phyloP scores from a whole-genome alignment of 23 tunicate genomes.

The Halocynthia aurantium region DNA sequence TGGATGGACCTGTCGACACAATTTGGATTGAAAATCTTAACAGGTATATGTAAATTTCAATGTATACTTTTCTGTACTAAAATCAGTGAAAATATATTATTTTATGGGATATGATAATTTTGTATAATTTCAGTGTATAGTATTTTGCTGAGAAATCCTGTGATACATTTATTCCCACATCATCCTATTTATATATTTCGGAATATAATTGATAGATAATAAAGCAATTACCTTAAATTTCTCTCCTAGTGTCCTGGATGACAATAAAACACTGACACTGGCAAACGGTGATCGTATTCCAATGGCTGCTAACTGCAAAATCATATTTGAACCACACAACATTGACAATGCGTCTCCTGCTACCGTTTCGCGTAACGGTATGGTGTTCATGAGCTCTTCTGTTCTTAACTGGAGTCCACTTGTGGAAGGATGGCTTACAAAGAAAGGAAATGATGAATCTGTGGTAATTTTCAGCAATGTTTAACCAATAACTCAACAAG shows the following conservation, averaged over 20 bases:
- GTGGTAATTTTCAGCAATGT: slow-evolving; percentile 16
- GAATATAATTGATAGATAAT: neutral
- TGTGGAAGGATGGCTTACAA: slow-evolving; percentile 73
- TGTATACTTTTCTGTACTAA: too few relatives aligned
- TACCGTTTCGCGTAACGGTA: slow-evolving; percentile 90
- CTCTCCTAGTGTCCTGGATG: slow-evolving; percentile 72
- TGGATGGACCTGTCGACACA: slow-evolving; percentile 98
- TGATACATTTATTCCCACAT: too few relatives aligned
- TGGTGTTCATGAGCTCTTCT: slow-evolving; percentile 98
- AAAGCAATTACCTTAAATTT: neutral
- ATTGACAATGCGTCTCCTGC: slow-evolving; percentile 98
- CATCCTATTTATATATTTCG: neutral
- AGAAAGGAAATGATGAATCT: slow-evolving; percentile 43
- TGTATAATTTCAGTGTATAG: neutral
- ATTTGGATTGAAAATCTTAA: slow-evolving; percentile 95
- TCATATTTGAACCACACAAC: slow-evolving; percentile 92
- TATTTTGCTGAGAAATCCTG: neutral
- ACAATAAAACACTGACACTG: slow-evolving; percentile 88
- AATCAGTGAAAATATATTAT: too few relatives aligned
- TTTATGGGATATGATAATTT: neutral
- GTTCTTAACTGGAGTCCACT: slow-evolving; percentile 84
- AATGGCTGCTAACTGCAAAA: slow-evolving; percentile 94
- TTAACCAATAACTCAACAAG: neutral
- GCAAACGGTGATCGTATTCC: slow-evolving; percentile 97
- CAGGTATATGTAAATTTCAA: slow-evolving; percentile 38